Percentiles rank a stretch among this genome's conserved stretches.
These are phyloP conservation scores for Megaceryle torquata DNA, from an alignment of 2,113 vertebrate genomes.

Conservation along the genomic window DNA sequence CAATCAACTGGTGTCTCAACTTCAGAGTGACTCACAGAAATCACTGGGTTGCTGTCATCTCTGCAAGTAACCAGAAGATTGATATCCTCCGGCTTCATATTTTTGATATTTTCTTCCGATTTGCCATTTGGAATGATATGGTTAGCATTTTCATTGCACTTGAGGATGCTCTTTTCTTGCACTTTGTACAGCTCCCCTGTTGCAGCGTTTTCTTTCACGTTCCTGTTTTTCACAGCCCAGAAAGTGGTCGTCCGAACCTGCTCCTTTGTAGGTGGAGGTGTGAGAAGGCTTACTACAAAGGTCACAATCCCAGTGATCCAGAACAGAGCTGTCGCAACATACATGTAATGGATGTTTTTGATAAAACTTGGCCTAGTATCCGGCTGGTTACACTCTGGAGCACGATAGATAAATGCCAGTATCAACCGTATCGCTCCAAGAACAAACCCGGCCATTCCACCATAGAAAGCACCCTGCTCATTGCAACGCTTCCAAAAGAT, in stretches of 20 bases:
- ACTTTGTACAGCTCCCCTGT: conserved; percentile 73
- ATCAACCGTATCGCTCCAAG: conserved; percentile 84
- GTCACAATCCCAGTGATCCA: conserved; percentile 91
- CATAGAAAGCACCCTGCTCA: conserved; percentile 94
- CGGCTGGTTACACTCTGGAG: conserved; percentile 88
- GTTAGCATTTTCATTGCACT: conserved; percentile 70
- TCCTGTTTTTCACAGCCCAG: conserved; percentile 82
- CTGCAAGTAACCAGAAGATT: conserved; percentile 83
- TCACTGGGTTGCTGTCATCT: conserved; percentile 79
- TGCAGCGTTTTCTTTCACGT: conserved; percentile 51
- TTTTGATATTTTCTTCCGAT: conserved; percentile 82
- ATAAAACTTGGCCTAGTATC: conserved; percentile 90
- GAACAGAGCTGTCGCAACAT: conserved; percentile 89
- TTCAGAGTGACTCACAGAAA: conserved; percentile 81
- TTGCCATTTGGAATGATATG: conserved; percentile 83
- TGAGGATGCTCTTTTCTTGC: conserved; percentile 74
- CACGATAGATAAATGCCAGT: conserved; percentile 90
- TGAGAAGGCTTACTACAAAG: conserved; percentile 88
- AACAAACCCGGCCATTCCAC: conserved; percentile 89
- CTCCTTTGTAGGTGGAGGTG: conserved; percentile 85
- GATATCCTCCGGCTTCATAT: conserved; percentile 79
- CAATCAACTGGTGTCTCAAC: conserved; percentile 83
- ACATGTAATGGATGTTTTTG: conserved; percentile 92
- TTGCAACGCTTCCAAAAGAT: conserved; percentile 97
- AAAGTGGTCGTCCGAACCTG: conserved; percentile 86